Base-by-base conservation (phyloP, 1,140 invertebrate species). In the Drosophila takahashii region DNA sequence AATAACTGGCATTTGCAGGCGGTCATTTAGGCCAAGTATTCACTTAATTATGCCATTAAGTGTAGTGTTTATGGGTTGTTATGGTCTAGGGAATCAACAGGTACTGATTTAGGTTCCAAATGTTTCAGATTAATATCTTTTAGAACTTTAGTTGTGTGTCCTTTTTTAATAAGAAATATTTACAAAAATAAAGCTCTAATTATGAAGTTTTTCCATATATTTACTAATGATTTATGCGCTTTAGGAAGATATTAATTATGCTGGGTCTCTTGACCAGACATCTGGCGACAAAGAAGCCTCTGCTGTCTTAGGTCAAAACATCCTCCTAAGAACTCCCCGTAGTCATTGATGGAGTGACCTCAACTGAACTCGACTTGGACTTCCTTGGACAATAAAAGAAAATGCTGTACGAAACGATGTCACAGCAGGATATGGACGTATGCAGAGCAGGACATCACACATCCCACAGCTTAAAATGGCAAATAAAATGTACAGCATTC, bases 1-100 rank as follows among this genome's bases (percentile, higher is more conserved):
- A 85, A 87, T 87, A 81, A 81, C 59, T 87, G 60, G 60, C 83
- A 81, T 61, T 70, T 64, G 77, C 60, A 74, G 61, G 26, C 61
- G 22, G n/a, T 54, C 26, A 7, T 42, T 64, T 51, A 16, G 50
- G n/a, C 27, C 26, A 18, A 62, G 18, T 26, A 15, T 54, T 15
- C 18, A 13, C 29, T 18, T 52, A 36, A 52, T 50, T 13, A 52
- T 3, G 9, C 16, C 11, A n/a, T 45, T 18, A 41, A 16, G 11
- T n/a, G 1, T 37, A 8, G 2, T 32, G 37, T 50, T 66, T 26
- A 36, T 44, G 32, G 44, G 29, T 32, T 22, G 27, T 9, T 16
- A 34, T 22, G 18, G n/a, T 42, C 16, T 1, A 6, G 4, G 54
- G 32, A 10, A 18, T 16, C 41, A 48, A 60, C 26, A 32, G 10